Evolutionary conservation across 2,113 vertebrate genomes (phyloP).

Genomic region (Daubentonia madagascariensis): DNA sequence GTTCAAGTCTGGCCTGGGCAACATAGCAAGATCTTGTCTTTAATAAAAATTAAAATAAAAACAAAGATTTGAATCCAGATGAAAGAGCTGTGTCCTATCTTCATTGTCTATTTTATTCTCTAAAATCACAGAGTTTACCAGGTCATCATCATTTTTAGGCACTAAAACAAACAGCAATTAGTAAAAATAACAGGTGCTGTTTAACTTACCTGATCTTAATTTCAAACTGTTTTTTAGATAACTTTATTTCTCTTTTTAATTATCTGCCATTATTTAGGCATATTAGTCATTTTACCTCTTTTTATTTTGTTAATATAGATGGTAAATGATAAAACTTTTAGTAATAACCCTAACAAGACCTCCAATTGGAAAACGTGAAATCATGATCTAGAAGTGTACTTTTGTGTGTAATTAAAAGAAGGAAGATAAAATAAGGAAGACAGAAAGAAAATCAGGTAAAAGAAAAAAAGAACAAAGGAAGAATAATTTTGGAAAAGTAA

Average conservation of each 20-base stretch:
- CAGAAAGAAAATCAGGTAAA: not conserved
- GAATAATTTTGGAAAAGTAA: not conserved
- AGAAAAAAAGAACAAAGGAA: not conserved
- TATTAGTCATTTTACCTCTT: not conserved
- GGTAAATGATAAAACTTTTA: not conserved
- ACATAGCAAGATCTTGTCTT: not conserved
- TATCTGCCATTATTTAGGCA: not conserved
- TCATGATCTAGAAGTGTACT: not conserved
- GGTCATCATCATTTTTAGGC: not conserved
- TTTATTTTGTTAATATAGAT: not conserved
- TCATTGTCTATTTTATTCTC: not conserved
- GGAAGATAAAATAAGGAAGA: not conserved
- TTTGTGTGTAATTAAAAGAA: not conserved
- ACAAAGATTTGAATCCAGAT: not conserved
- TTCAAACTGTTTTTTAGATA: not conserved
- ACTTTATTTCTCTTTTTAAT: not conserved
- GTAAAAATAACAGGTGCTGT: not conserved
- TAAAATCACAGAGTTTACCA: not conserved
- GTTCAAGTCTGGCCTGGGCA: not conserved
- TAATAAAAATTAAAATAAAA: not conserved
- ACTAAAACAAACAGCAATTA: not conserved
- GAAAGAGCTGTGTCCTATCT: not conserved
- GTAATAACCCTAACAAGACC: not conserved
- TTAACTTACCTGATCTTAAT: not conserved
- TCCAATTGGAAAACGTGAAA: not conserved